phyloP scores from a whole-genome alignment of 2,113 vertebrate species.

The Fregetta grallaria region DNA sequence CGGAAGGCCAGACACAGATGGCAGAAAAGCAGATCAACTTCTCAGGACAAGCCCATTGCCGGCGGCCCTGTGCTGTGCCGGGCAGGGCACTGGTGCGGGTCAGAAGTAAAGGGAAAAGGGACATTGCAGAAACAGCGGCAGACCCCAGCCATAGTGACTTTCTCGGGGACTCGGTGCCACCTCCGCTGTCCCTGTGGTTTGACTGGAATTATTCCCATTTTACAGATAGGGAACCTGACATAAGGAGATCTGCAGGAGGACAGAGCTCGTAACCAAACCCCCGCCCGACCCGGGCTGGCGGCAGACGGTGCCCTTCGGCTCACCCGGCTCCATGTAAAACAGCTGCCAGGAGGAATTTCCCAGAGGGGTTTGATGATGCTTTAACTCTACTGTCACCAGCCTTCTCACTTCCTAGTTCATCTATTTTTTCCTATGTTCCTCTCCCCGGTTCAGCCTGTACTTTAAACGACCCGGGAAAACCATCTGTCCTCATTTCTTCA shows the following conservation, averaged over 20 bases:
- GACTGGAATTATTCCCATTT: neutral
- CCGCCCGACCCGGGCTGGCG: fast-evolving
- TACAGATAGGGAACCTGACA: neutral
- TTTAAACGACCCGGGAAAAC: neutral
- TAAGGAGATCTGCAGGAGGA: neutral
- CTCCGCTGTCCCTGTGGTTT: neutral
- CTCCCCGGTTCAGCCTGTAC: neutral
- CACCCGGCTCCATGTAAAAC: fast-evolving
- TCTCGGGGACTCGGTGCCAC: neutral
- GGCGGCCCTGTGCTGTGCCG: fast-evolving
- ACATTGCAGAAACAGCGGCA: neutral
- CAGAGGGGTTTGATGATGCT: neutral
- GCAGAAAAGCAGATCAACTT: neutral
- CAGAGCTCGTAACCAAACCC: neutral
- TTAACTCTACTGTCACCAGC: neutral
- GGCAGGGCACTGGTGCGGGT: neutral
- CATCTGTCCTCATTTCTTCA: neutral
- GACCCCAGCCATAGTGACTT: neutral
- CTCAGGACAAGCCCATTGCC: neutral
- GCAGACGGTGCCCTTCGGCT: neutral
- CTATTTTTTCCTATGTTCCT: neutral
- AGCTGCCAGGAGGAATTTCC: neutral
- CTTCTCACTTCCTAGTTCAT: neutral
- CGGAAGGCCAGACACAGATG: neutral
- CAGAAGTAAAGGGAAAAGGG: neutral